These are phyloP conservation scores for Batillaria attramentaria DNA, from an alignment of 1,140 invertebrate species.

Conservation along the genomic window DNA sequence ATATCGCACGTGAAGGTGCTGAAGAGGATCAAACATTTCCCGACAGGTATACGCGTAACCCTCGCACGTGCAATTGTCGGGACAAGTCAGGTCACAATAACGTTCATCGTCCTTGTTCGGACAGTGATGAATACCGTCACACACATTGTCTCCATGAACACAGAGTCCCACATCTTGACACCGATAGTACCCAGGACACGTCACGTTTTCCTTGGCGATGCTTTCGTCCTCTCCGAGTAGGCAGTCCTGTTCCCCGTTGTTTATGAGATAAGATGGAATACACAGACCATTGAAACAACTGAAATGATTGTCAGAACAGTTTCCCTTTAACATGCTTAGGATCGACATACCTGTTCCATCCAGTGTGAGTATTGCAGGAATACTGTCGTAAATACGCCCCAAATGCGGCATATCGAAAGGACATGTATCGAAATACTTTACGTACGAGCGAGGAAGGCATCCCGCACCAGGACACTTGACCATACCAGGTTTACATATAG, in stretches of 20 bases:
- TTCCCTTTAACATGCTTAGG: background rate
- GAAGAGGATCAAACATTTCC: background rate
- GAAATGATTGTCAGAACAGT: background rate
- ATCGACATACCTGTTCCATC: constrained; percentile 36
- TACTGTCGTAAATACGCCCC: too few species aligned
- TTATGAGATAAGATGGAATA: constrained; percentile 31
- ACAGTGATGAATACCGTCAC: constrained; percentile 37
- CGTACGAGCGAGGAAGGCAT: constrained; percentile 17
- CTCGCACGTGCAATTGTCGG: constrained; percentile 21
- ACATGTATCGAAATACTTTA: constrained; percentile 10
- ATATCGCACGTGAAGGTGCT: constrained; percentile 12
- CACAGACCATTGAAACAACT: constrained; percentile 9
- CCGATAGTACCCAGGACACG: constrained; percentile 23
- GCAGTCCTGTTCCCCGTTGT: constrained; percentile 35
- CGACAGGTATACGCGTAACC: constrained; percentile 26
- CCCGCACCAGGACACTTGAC: constrained; percentile 15
- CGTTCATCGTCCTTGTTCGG: constrained; percentile 38
- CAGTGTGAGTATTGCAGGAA: constrained; percentile 12
- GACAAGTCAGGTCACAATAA: constrained; percentile 22
- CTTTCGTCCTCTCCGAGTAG: constrained; percentile 28
- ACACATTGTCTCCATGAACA: constrained; percentile 25
- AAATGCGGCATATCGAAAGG: background rate
- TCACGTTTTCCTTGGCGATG: constrained; percentile 1
- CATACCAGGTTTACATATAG: background rate
- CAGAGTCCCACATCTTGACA: constrained; percentile 28